phyloP scores from a whole-genome alignment of 1,140 invertebrate species.

The Aphaenogaster ashmeadi region DNA sequence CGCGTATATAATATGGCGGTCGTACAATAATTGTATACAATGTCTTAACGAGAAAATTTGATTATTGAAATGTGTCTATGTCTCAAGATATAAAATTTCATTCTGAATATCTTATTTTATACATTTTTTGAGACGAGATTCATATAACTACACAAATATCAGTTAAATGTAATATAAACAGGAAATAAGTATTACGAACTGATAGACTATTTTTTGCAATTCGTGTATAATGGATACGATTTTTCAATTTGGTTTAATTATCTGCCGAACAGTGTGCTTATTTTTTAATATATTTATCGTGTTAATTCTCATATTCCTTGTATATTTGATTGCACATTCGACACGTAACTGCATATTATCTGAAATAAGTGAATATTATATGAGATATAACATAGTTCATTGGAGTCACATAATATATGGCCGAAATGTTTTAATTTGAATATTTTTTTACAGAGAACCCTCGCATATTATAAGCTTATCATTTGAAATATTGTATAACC shows the following conservation, averaged over 20 bases:
- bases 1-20: not conserved
- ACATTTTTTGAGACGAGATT: not conserved
- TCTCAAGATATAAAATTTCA: not conserved
- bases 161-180: not conserved
- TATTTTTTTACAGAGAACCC: conserved; percentile 31
- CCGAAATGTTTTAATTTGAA: conserved; percentile 35
- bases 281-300: not conserved
- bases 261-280: not conserved
- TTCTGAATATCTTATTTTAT: not conserved
- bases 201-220: not conserved
- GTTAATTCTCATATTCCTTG: not conserved
- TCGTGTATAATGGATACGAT: not conserved
- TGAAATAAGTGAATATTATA: conserved; percentile 4
- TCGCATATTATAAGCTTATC: not conserved
- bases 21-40: not conserved
- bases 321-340: conserved; percentile 33
- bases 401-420: conserved; percentile 24
- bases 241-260: conserved; percentile 17
- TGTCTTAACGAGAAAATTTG: not conserved
- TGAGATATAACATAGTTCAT: conserved; percentile 6
- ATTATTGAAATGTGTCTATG: not conserved
- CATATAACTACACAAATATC: not conserved
- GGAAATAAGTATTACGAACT: not conserved
- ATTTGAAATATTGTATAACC: conserved; percentile 47
- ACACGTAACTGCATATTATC: conserved; percentile 16